Base-by-base conservation (phyloP, 2,113 vertebrate species). In the Catharus minimus region DNA sequence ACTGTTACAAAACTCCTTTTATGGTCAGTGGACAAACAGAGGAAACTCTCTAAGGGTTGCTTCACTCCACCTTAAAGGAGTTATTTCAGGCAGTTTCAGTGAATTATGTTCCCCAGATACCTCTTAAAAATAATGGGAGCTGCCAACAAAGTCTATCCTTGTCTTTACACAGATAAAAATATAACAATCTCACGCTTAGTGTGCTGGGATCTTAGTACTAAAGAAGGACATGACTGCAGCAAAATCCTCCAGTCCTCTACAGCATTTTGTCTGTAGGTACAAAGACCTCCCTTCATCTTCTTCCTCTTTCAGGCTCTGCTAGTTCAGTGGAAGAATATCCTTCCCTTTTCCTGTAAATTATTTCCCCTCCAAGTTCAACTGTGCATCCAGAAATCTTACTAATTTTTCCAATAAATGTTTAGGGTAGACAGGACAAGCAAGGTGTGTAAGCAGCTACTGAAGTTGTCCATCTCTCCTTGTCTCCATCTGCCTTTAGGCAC, bases 201-300 rank as follows among this genome's bases (percentile, higher is more conserved):
- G 14, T 26, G 18, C 38, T 62, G 38, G 8, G 20, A 5, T 7
- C 47, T 76, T 21, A 53, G n/a, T n/a, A n/a, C 26, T 53, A 44
- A 65, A 0, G 0, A 56, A 78, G 23, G 24, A 24, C 4, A 26
- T 9, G 6, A 43, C 19, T 82, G 46, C 10, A 65, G 15, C 17
- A 19, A 43, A 13, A 49, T 52, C 38, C 46, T 41, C 24, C 26
- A 24, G 24, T 60, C 6, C 22, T 52, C n/a, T 82, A 56, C 75
- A 82, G 18, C 23, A 81, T 12, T 36, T 78, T 61, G 4, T 24
- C 32, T 64, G n/a, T 9, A 0, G 22, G 5, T n/a, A 38, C 28
- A 27, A 62, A 75, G 13, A 50, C 5, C 5, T 83, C 24, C 10
- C 8, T 23, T 67, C 14, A 32, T 3, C 6, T 44, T 5, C 11